A percentile compares a stretch with the other conserved stretches of the same genome.
Conservation (phyloP, 2,888 invertebrate genomes). For the Spilosoma lubricipeda region DNA sequence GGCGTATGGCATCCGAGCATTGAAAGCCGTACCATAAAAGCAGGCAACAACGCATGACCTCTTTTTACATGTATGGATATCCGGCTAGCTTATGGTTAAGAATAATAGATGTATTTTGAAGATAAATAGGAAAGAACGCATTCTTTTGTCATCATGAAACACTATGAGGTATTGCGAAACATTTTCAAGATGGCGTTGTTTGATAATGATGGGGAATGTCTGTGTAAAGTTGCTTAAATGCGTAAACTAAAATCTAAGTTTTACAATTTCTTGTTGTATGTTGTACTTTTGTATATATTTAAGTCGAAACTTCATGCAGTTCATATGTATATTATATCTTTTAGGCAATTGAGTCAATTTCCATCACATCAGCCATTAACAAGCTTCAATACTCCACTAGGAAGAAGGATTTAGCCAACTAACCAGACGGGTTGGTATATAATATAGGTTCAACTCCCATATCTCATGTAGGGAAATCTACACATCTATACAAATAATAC, state of each 20-base stretch:
- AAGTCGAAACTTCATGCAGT: too few species aligned
- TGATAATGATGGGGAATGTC: slow-evolving; percentile 20
- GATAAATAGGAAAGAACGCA: slow-evolving; percentile 54
- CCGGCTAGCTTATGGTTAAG: slow-evolving; percentile 71
- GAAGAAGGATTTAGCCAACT: too few species aligned
- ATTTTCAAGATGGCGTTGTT: slow-evolving; percentile 15
- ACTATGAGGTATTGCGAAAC: slow-evolving; percentile 18
- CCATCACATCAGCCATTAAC: too few species aligned
- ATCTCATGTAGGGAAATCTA: too few species aligned
- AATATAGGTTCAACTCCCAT: too few species aligned
- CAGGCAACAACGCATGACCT: slow-evolving; percentile 67
- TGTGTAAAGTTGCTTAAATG: slow-evolving; percentile 1
- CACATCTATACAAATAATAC: too few species aligned
- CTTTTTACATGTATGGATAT: slow-evolving; percentile 80
- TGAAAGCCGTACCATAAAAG: slow-evolving; percentile 61
- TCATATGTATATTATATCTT: too few species aligned
- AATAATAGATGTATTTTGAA: slow-evolving; percentile 68
- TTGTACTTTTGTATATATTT: neutral
- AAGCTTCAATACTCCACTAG: too few species aligned
- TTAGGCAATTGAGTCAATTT: too few species aligned
- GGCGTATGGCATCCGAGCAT: slow-evolving; percentile 56
- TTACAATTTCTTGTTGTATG: neutral
- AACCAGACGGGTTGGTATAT: too few species aligned
- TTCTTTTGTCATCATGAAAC: slow-evolving; percentile 43
- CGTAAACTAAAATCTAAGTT: neutral